Base-by-base conservation (phyloP, 2,888 invertebrate genomes). In the Euplagia quadripunctaria region DNA sequence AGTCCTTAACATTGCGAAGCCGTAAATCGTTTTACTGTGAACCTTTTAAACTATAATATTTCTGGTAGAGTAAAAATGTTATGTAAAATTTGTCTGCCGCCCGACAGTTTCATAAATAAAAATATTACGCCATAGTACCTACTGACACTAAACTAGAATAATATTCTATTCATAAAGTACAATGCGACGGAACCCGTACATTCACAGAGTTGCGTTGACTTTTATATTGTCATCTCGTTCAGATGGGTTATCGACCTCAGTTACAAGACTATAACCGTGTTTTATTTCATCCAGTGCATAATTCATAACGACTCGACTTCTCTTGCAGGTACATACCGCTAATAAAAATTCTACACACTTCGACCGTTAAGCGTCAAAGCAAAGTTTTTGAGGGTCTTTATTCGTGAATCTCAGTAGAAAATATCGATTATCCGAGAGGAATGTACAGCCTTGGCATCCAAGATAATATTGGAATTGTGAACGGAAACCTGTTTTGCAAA, bases 291-390 rank as follows among this genome's bases (percentile, higher is more conserved):
- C 82, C 82, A 85, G 90, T 91, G 89, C 92, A 94, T 94, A 92
- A 94, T 94, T 94, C 93, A 94, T 93, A 84, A 77, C 84, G 83
- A 77, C 82, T 87, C 77, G 64, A 81, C 82, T 79, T 83, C 72
- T 55, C 73, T 78, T 68, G 77, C 87, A 87, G 86, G 88, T 85
- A 74, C 42, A 65, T 83, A n/a, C 80, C 77, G 83, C 88, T 88
- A 86, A 92, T 92, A 91, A 93, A 93, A 93, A 93, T 90, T 91
- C 91, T 89, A 83, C 82, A 85, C 90, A 92, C 92, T 90, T 89
- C 86, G 82, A 82, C 85, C 82, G 85, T 78, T 87, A 86, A 86
- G 84, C 85, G 77, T 79, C 77, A 83, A 84, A 82, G 78, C 71
- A 78, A 82, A 70, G 86, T 86, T 88, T 89, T 87, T 82, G 79